These are phyloP conservation scores for Xylophagus ater DNA, from an alignment of 2,888 invertebrate species.

Conservation along the genomic window DNA sequence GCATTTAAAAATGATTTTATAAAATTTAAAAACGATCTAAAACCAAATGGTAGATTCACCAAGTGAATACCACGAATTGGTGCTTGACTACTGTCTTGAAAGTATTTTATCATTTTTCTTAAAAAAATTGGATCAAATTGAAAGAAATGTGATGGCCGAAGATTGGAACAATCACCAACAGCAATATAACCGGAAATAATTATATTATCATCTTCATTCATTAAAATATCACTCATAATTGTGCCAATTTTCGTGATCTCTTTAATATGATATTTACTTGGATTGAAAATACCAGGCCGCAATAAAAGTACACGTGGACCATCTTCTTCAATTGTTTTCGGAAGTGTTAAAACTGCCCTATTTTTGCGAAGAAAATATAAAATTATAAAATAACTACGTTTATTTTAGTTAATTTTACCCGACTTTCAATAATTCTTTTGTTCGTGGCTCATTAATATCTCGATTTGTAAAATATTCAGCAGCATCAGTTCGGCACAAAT, in stretches of 20 bases:
- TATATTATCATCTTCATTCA: conserved; percentile 45
- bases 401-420: conserved; percentile 23
- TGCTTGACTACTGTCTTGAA: conserved; percentile 42
- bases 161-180: conserved; percentile 42
- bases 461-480: conserved; percentile 45
- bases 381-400: not conserved
- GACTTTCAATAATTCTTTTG: conserved; percentile 12
- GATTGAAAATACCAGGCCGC: conserved; percentile 26
- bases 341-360: conserved; percentile 15
- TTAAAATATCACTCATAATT: conserved; percentile 44
- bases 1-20: conserved; percentile 45
- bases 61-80: conserved; percentile 45
- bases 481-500: conserved; percentile 44
- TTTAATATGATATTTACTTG: conserved; percentile 33
- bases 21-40: conserved; percentile 43
- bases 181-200: conserved; percentile 40
- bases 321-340: conserved; percentile 26
- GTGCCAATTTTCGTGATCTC: conserved; percentile 42
- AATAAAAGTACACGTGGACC: conserved; percentile 24
- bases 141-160: conserved; percentile 41
- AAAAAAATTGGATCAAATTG: conserved; percentile 44
- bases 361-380: not conserved
- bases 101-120: conserved; percentile 42
- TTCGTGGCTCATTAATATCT: conserved; percentile 20
- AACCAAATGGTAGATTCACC: conserved; percentile 43